Evolutionary conservation across 2,797 vertebrate species (phyloP).

Genomic region (Bryconaethiops microstoma): DNA sequence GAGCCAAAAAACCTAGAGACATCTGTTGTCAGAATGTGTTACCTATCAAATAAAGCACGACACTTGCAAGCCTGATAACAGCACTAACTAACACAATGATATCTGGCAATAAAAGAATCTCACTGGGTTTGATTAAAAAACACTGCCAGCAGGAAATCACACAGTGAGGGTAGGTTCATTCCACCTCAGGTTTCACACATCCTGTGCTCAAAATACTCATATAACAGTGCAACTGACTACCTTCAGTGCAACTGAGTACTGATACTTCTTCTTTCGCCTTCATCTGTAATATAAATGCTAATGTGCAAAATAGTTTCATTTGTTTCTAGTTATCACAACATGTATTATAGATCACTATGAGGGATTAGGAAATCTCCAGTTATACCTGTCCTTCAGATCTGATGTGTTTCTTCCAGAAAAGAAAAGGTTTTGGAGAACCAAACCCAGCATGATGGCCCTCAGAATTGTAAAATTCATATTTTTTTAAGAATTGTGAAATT

Average conservation of each 20-base stretch:
- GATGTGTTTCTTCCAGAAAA: background rate
- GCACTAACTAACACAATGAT: background rate
- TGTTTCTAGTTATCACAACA: background rate
- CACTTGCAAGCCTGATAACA: background rate
- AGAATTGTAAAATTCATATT: background rate
- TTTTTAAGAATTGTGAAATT: background rate
- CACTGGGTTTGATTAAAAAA: background rate
- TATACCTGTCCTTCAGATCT: background rate
- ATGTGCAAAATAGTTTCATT: background rate
- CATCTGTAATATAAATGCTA: background rate
- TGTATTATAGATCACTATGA: background rate
- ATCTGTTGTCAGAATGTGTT: too few relatives aligned
- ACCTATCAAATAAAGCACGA: too few relatives aligned
- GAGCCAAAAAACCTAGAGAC: too few relatives aligned
- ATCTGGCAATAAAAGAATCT: background rate
- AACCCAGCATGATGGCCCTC: background rate
- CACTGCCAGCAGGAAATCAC: background rate
- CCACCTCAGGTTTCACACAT: background rate
- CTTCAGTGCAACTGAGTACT: background rate
- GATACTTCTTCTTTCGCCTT: background rate
- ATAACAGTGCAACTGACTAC: background rate
- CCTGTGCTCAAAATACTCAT: background rate
- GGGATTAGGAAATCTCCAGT: background rate
- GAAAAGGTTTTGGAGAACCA: background rate
- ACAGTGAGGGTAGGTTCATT: background rate